These are phyloP conservation scores for Catocala sponsa DNA, from an alignment of 2,888 invertebrate species.

Conservation along the genomic window DNA sequence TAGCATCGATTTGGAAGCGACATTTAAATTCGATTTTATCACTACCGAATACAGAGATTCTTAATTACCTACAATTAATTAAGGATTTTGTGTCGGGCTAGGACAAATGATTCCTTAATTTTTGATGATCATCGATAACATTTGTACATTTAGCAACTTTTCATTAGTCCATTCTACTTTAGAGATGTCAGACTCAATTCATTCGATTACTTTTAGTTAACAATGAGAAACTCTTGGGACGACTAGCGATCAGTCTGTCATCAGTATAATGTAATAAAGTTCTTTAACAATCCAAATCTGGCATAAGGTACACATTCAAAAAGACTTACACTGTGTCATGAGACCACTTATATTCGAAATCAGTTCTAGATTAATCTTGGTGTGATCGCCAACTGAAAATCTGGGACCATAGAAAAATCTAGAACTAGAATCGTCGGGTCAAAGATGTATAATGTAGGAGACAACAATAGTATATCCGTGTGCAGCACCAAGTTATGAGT, in stretches of 20 bases:
- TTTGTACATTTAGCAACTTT: conserved; percentile 15
- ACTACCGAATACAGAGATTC: conserved; percentile 42
- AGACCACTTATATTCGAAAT: too few species aligned
- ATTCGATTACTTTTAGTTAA: conserved; percentile 26
- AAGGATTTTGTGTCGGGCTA: conserved; percentile 21
- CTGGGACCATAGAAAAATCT: too few species aligned
- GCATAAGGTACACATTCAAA: conserved; percentile 6
- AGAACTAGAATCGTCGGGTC: too few species aligned
- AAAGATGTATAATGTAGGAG: too few species aligned
- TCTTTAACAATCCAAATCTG: conserved; percentile 3
- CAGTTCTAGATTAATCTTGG: too few species aligned
- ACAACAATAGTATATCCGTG: too few species aligned
- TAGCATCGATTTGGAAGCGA: conserved; percentile 37
- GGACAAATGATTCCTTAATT: conserved; percentile 7
- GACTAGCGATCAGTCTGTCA: conserved; percentile 39
- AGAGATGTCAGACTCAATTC: conserved; percentile 6
- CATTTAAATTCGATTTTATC: conserved; percentile 27
- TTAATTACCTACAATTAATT: conserved; percentile 29
- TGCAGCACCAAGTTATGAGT: too few species aligned
- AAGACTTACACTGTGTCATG: background rate
- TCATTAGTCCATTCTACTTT: background rate
- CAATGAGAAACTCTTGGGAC: conserved; percentile 33
- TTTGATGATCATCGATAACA: conserved; percentile 9
- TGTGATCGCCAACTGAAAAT: too few species aligned
- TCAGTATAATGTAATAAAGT: conserved; percentile 6